Base-by-base conservation (phyloP, 2,888 invertebrate genomes). In the Lasioglossum malachurum region DNA sequence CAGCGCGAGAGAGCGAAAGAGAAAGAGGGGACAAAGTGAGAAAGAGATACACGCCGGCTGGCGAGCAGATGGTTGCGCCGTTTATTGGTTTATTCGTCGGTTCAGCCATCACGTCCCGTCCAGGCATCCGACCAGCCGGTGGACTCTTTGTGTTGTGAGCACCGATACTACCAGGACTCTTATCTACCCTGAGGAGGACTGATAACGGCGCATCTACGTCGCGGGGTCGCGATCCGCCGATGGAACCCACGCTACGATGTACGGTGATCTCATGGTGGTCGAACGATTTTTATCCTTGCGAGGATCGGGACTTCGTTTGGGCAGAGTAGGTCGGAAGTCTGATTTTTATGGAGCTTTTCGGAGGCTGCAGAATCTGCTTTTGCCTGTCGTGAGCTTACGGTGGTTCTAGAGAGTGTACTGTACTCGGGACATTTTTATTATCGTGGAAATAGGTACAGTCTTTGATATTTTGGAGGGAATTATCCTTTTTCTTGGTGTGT, bases 31-130 rank as follows among this genome's bases (percentile, higher is more conserved):
- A n/a, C 74, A 16, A 75, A 75, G 87, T 87, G 88, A 86, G 86
- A 84, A 86, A 78, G 73, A 64, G 84, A 73, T 72, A 53, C 72
- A 93, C 94, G 94, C 94, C 95, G 95, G 94, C 94, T 94, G 95
- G 94, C 93, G 92, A 94, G 95, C 95, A 95, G 95, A 95, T 95
- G 95, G 94, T 94, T 94, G 94, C 93, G 91, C 92, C 95, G 95
- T 95, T 95, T 95, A 95, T 95, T 95, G 95, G 95, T 95, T 94
- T 94, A 95, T 94, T 95, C 94, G 94, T 93, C 91, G 92, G 91
- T 89, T 92, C 93, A 93, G 93, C 93, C 91, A 92, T 91, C 90
- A 86, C 89, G 92, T 92, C 91, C 92, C 92, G 80, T 92, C 91
- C 90, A 82, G 87, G 90, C 92, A 88, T 91, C 90, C 75, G 84